Base-by-base conservation (phyloP, 1,140 invertebrate genomes). In the Orius laevigatus region DNA sequence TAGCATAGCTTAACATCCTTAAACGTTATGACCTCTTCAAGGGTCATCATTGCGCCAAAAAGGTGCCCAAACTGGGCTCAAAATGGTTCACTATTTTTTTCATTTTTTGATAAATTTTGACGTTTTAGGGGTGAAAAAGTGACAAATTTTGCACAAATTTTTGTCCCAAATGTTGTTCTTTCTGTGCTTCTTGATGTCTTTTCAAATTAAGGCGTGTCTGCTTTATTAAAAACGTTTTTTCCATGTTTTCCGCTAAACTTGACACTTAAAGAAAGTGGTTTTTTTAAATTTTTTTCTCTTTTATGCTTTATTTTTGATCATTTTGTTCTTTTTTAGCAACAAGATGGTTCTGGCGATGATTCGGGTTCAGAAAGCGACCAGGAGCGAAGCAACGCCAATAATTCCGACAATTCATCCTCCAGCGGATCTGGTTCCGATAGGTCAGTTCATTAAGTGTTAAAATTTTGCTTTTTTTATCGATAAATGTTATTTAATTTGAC, bases 291-390 rank as follows among this genome's bases (percentile, higher is more conserved):
- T 14, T 46, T 35, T 14, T 16, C n/a, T 46, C 5, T 12, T 10
- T 38, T 40, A 19, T 44, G n/a, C 36, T 6, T 45, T 46, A 12
- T 32, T 20, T 14, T 46, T 36, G 32, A 35, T 39, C 15, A 47
- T 38, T n/a, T 50, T 34, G 12, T 11, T 16, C 32, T n/a, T 3
- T 44, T 51, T 49, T 18, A 38, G 35, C 43, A 43, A 32, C 50
- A 57, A 52, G 57, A 58, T 48, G 53, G 53, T n/a, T 57, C 57
- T 33, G 53, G 47, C 9, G 57, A 56, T n/a, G 54, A 55, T 12
- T 58, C 57, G n/a, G 51, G 52, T 12, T 57, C 57, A 11, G 58
- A 55, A 12, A 51, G 47, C 41, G 55, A 56, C 19, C 48, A 49
- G 15, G 56, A 53, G 15, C 49, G 50, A 18, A 43, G 32, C 5